Conservation (phyloP, 1,140 invertebrate genomes). For the Capitella teleta region DNA sequence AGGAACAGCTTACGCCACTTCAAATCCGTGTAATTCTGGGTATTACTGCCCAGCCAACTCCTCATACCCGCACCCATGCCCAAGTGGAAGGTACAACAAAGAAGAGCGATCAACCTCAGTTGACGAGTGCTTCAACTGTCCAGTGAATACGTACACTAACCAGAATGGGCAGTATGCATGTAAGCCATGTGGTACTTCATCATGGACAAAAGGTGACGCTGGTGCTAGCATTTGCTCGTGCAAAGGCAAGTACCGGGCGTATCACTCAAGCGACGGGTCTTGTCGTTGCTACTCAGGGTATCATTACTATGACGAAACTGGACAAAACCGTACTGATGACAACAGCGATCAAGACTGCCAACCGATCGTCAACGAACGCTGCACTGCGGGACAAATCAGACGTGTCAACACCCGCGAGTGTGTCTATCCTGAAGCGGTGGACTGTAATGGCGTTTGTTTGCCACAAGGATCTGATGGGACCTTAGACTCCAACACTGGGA, state of each 20-base stretch:
- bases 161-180: slow-evolving; percentile 18
- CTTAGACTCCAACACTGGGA: background rate
- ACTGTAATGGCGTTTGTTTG: slow-evolving; percentile 14
- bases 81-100: slow-evolving; percentile 24
- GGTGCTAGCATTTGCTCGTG: slow-evolving; percentile 24
- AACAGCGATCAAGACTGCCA: slow-evolving; percentile 30
- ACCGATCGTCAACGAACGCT: slow-evolving; percentile 23
- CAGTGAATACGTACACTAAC: slow-evolving; percentile 24
- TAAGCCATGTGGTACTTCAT: slow-evolving; percentile 28
- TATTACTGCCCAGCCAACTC: slow-evolving; percentile 31
- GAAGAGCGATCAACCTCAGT: slow-evolving; percentile 14
- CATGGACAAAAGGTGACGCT: slow-evolving; percentile 14
- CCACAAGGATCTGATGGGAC: background rate
- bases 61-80: slow-evolving; percentile 19
- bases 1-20: slow-evolving; percentile 21
- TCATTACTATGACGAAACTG: slow-evolving; percentile 30
- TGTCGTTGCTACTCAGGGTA: slow-evolving; percentile 29
- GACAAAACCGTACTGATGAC: slow-evolving; percentile 6
- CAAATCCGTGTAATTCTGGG: slow-evolving; percentile 14
- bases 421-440: slow-evolving; percentile 11
- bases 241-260: slow-evolving; percentile 24
- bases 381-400: slow-evolving; percentile 19
- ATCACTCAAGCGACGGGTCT: slow-evolving; percentile 24
- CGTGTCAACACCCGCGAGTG: slow-evolving; percentile 19
- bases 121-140: slow-evolving; percentile 23